A percentile compares a stretch with the other conserved stretches of the same genome.
phyloP scores from a whole-genome alignment of 2,113 vertebrate species.

The Cervus canadensis region DNA sequence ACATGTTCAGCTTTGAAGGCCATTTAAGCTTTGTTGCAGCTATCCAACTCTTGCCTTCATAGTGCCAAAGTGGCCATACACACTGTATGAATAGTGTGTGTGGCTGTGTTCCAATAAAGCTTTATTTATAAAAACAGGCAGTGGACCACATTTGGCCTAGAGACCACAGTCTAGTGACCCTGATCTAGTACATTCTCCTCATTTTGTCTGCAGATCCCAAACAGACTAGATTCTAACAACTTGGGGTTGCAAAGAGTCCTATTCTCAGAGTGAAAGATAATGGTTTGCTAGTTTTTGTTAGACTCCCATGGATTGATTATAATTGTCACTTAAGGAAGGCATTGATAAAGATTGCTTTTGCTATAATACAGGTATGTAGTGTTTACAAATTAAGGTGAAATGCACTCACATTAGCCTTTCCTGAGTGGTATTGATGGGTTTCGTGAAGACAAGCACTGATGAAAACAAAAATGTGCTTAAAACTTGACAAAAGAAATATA shows the following conservation, averaged over 20 bases:
- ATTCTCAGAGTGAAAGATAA: background rate
- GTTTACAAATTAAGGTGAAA: conserved; percentile 22
- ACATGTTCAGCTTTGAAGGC: background rate
- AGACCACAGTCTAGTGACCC: background rate
- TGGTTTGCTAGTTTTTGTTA: background rate
- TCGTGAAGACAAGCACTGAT: conserved; percentile 11
- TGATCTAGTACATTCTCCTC: background rate
- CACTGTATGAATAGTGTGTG: background rate
- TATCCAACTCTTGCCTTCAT: background rate
- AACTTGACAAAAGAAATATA: conserved; percentile 29
- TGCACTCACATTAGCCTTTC: background rate
- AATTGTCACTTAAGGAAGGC: conserved; percentile 14
- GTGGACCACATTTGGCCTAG: background rate
- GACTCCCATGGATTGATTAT: background rate
- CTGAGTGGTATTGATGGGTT: conserved; percentile 13
- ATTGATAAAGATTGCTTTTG: background rate
- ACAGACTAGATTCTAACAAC: background rate
- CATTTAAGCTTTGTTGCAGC: background rate
- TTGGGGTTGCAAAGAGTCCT: background rate
- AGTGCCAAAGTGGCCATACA: background rate
- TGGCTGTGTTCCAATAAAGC: background rate
- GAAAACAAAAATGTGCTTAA: conserved; percentile 30
- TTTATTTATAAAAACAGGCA: background rate
- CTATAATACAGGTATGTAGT: background rate
- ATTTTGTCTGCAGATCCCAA: background rate